phyloP scores from a whole-genome alignment of 2,113 vertebrate species.

The Calyptommatus sinebrachiatus region DNA sequence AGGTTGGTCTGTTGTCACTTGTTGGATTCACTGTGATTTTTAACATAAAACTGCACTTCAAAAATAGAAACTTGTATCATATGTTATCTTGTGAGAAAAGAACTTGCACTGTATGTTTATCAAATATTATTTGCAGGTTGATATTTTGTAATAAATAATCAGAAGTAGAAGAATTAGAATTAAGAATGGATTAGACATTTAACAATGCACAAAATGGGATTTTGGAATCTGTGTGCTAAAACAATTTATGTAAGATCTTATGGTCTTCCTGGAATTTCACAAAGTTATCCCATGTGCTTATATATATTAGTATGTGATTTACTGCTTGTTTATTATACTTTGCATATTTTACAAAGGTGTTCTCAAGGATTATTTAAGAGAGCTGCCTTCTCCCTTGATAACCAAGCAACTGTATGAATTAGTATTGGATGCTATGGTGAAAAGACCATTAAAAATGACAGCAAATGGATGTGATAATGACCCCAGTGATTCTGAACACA shows the following conservation, averaged over 20 bases:
- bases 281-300: neutral
- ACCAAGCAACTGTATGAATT: conserved; percentile 90
- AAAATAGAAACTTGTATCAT: too few relatives aligned
- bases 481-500: conserved; percentile 77
- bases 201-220: neutral
- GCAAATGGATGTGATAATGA: conserved; percentile 86
- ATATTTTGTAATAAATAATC: neutral
- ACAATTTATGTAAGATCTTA: neutral
- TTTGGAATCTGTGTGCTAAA: neutral
- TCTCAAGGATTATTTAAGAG: conserved; percentile 94
- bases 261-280: neutral
- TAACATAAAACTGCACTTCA: too few relatives aligned
- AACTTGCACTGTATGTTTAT: neutral
- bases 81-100: too few relatives aligned
- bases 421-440: conserved; percentile 87
- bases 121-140: neutral
- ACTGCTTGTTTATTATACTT: conserved; percentile 12
- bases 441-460: conserved; percentile 86
- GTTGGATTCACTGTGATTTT: too few relatives aligned
- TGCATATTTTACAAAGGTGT: conserved; percentile 78
- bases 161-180: too few relatives aligned
- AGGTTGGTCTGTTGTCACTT: too few relatives aligned
- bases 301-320: neutral
- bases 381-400: conserved; percentile 93
- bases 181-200: neutral